phyloP scores from a whole-genome alignment of 2,113 vertebrate species.

The Okapia johnstoni region DNA sequence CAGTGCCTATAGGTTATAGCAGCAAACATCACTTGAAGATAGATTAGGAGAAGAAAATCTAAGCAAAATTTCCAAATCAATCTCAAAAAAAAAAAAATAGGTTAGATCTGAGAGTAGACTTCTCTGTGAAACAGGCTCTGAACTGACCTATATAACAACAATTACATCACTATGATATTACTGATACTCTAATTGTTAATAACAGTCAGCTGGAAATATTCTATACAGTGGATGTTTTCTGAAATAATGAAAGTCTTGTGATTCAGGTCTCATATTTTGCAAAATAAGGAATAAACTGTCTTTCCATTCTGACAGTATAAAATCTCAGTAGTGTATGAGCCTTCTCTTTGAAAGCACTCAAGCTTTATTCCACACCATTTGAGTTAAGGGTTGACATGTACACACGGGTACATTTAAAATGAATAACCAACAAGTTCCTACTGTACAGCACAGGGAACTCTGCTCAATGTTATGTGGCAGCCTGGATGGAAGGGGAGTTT shows the following conservation, averaged over 20 bases:
- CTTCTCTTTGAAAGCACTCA: background rate
- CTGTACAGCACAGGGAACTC: background rate
- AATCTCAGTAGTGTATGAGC: background rate
- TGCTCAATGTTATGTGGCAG: background rate
- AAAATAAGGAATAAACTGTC: background rate
- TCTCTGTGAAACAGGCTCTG: background rate
- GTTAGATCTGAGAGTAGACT: background rate
- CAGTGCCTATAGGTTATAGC: background rate
- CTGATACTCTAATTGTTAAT: background rate
- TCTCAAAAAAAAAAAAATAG: background rate
- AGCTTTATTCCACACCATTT: background rate
- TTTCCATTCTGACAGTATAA: background rate
- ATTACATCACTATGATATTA: background rate
- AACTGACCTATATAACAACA: background rate
- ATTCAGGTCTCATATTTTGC: background rate
- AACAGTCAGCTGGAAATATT: background rate
- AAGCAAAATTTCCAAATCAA: background rate
- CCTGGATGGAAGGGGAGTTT: background rate
- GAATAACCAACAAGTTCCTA: background rate
- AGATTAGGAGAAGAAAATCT: background rate
- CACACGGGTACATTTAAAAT: background rate
- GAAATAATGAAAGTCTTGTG: background rate
- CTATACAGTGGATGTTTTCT: background rate
- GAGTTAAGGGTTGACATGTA: background rate
- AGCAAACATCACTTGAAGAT: background rate